A percentile compares a stretch with the other conserved stretches of the same genome.
Evolutionary conservation across 2,113 vertebrate genomes (phyloP).

Genomic region (Dromiciops gliroides): DNA sequence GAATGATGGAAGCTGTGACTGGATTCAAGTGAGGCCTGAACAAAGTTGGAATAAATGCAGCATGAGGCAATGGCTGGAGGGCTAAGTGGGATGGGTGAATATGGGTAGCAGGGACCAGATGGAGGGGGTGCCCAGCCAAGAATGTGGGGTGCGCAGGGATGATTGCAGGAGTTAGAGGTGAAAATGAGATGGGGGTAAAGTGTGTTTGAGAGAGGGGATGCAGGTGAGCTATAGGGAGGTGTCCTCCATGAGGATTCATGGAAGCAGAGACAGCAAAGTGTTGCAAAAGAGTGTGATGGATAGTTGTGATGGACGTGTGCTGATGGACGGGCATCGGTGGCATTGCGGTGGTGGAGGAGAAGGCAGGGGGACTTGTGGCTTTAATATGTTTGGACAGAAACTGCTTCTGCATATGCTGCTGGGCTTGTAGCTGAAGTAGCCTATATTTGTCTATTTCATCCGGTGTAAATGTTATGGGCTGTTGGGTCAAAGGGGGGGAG

Average conservation of each 20-base stretch:
- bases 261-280: conserved; percentile 87
- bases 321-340: conserved; percentile 83
- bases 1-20: conserved; percentile 81
- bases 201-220: conserved; percentile 88
- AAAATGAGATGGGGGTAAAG: conserved; percentile 85
- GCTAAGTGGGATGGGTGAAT: conserved; percentile 86
- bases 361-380: conserved; percentile 78
- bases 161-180: conserved; percentile 80
- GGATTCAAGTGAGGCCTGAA: conserved; percentile 84
- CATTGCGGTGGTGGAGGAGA: conserved; percentile 80
- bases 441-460: conserved; percentile 98
- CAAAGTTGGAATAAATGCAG: conserved; percentile 85
- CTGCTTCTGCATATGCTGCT: conserved; percentile 97
- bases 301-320: conserved; percentile 84
- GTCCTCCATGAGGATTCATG: conserved; percentile 77
- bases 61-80: conserved; percentile 83
- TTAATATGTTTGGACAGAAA: conserved; percentile 85
- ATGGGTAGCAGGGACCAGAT: conserved; percentile 80
- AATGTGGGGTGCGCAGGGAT: conserved; percentile 84
- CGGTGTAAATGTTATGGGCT: conserved; percentile 93
- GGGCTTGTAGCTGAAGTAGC: conserved; percentile 94
- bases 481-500: conserved; percentile 85
- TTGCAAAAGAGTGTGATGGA: conserved; percentile 91
- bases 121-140: conserved; percentile 83
- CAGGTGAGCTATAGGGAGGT: conserved; percentile 85